These are phyloP conservation scores for Selenia dentaria DNA, from an alignment of 2,888 invertebrate species.

Conservation along the genomic window DNA sequence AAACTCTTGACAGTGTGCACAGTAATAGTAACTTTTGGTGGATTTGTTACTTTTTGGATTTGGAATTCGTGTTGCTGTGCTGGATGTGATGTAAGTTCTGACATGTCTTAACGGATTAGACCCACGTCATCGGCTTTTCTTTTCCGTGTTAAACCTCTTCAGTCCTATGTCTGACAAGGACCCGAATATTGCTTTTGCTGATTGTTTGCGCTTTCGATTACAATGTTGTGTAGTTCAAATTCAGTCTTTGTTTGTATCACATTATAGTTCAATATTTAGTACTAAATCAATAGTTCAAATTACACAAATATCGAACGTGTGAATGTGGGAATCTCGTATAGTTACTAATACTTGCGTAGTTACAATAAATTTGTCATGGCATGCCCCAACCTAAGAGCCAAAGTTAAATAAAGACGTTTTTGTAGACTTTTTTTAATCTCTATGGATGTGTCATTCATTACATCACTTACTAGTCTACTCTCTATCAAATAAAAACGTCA, in stretches of 20 bases:
- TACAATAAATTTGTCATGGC: not conserved
- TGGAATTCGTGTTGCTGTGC: constrained; percentile 21
- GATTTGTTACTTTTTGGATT: constrained; percentile 18
- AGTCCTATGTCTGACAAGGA: no score
- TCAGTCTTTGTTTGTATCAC: constrained; percentile 2
- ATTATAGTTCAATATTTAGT: not conserved
- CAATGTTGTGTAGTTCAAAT: no score
- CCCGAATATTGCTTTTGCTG: not conserved
- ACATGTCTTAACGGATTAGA: constrained; percentile 5
- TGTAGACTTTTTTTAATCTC: no score
- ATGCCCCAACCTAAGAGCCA: no score
- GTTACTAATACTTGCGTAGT: no score
- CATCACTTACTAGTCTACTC: no score
- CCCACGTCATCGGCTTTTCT: not conserved
- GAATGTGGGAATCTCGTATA: not conserved
- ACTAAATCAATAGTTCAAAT: constrained; percentile 20
- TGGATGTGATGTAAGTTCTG: constrained; percentile 37
- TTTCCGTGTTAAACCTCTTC: not conserved
- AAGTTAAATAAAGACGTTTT: no score
- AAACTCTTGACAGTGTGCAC: constrained; percentile 8
- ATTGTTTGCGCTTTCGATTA: no score
- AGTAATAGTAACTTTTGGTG: constrained; percentile 4
- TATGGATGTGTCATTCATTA: no score
- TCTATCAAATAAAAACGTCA: not conserved
- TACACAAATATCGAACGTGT: constrained; percentile 6